Base-by-base conservation (phyloP, 1,140 invertebrate genomes). In the Macrostomum lignano region DNA sequence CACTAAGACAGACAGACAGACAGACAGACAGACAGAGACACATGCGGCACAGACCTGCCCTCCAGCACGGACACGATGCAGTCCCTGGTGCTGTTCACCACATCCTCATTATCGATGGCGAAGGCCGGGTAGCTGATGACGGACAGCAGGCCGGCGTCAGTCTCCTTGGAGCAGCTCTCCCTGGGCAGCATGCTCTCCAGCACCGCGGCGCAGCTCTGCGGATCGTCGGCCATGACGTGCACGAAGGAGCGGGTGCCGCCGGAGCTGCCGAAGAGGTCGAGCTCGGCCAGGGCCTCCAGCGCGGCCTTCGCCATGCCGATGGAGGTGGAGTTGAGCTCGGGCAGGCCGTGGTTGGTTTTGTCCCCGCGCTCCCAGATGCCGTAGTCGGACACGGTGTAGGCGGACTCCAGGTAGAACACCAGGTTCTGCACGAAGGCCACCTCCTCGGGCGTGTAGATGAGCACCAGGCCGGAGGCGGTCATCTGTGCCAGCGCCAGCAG, bases 331-430 rank as follows among this genome's bases (percentile, higher is more conserved):
- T 98, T 98, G 2, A 98, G 59, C 62, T 98, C 91, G 2, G 82
- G 81, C 28, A 94, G 64, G 28, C 91, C 82, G 62, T 93, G 81
- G 61, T 98, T 98, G 23, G 86, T 94, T 63, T 98, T 98, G 52
- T 98, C 91, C 17, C 91, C 91, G 51, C 91, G 65, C 59, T 96
- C 88, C 91, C 91, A 98, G 38, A 96, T 79, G 24, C 91, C 91
- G 67, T 93, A 98, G 62, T 98, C 91, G 59, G 70, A 33, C 29
- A 44, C 35, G 25, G 44, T 32, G 58, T 94, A 94, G 2, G 84
- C 79, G 21, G 77, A 77, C 57, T 94, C 84, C 51, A 94, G 93
- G 49, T 93, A 96, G 58, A 93, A 96, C 15, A 94, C 78, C 36
- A 96, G 62, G 64, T 96, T 96, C 56, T 96, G 86, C 44, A 96